Evolutionary conservation across 2,888 invertebrate genomes (phyloP).

Genomic region (Phrixothrix hirtus): DNA sequence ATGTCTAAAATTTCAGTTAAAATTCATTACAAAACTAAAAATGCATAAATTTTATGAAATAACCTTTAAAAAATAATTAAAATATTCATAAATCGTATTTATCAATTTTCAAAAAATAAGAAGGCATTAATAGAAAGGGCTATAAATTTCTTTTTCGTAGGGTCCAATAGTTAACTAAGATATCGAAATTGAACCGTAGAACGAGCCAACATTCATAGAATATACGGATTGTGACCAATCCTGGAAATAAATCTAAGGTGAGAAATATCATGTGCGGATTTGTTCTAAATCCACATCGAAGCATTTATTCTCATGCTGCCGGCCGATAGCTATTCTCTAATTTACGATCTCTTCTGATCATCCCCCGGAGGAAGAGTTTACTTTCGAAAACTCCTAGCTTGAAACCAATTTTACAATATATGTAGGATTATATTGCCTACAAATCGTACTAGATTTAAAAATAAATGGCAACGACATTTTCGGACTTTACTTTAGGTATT

Average conservation of each 20-base stretch:
- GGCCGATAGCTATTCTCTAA: constrained; percentile 41
- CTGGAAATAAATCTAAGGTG: constrained; percentile 44
- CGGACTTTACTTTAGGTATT: too few species aligned
- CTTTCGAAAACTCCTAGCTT: constrained; percentile 36
- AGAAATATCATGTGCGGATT: constrained; percentile 50
- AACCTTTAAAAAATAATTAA: too few species aligned
- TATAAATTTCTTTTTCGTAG: too few species aligned
- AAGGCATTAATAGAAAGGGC: too few species aligned
- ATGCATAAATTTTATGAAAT: too few species aligned
- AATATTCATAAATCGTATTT: too few species aligned
- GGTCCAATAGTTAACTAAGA: too few species aligned
- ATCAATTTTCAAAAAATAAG: too few species aligned
- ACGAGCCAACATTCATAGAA: constrained; percentile 20
- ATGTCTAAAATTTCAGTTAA: too few species aligned
- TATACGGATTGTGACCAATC: constrained; percentile 29
- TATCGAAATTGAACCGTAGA: too few species aligned
- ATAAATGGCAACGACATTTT: constrained; percentile 20
- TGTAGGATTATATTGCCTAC: constrained; percentile 32
- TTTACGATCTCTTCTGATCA: constrained; percentile 39
- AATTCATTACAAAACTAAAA: too few species aligned
- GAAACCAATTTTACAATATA: constrained; percentile 43
- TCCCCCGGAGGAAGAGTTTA: constrained; percentile 41
- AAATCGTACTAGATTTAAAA: constrained; percentile 16
- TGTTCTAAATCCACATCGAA: constrained; percentile 46
- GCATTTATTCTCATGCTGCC: constrained; percentile 44